Base-by-base conservation (phyloP, 1,140 invertebrate species). In the Neoseiulus cucumeris region DNA sequence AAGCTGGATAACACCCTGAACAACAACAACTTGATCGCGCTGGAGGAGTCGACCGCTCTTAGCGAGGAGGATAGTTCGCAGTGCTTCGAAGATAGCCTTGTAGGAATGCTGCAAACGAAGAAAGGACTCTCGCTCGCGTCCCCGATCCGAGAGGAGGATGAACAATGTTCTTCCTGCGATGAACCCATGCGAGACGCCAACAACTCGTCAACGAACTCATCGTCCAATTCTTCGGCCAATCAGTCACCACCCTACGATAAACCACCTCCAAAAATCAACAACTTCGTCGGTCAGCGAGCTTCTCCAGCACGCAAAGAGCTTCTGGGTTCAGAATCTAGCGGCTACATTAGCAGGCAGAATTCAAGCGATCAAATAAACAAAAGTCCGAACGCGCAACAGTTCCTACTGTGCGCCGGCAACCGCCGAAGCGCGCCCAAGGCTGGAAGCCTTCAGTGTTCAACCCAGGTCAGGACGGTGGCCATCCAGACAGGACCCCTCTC, bases 131-230 rank as follows among this genome's bases (percentile, higher is more conserved):
- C 67, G 14, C 68, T 69, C 44, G 51, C 71, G 0, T 69, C 67
- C 42, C 69, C 70, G n/a, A 72, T 72, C 28, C 68, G 70, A 64
- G 71, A 72, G 65, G 71, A 69, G 44, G 70, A 72, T 44, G 70
- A 70, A 68, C 65, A 42, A 20, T 33, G 39, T 14, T 70, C 68
- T 14, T 69, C 66, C 64, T 67, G 68, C 25, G 70, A 71, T 66
- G 69, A 69, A 67, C 65, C 69, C 9, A 70, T 70, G 68, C 64
- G 66, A 44, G 68, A 69, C 42, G 69, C 65, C 41, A 68, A 66
- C 29, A 67, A 70, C 44, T 59, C 51, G 51, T 59, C 51, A n/a
- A 59, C 51, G 51, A 59, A 59, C 51, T 59, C 51, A 20, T 59
- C 51, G 25, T 25, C 25, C 1, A 59, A 59, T 33, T 25, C 25